Evolutionary conservation across 2,888 invertebrate species (phyloP).

Genomic region (Euzophera pinguis): DNA sequence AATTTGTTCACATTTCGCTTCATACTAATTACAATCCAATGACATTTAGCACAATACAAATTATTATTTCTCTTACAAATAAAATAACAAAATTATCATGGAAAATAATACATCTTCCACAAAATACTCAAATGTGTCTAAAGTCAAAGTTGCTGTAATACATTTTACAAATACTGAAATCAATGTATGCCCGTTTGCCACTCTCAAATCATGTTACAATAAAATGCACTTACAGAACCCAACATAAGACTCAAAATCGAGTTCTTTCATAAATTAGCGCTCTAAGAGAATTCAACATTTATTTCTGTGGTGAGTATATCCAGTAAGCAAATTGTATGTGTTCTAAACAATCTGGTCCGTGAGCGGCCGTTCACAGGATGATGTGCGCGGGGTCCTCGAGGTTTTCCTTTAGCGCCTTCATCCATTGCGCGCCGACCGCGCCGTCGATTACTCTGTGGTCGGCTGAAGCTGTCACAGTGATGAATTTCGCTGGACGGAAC

Average conservation of each 20-base stretch:
- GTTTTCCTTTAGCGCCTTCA: constrained; percentile 91
- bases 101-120: too few species aligned
- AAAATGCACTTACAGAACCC: too few species aligned
- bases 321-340: constrained; percentile 4
- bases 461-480: constrained; percentile 96
- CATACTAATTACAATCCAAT: too few species aligned
- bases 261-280: not conserved
- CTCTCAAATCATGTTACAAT: too few species aligned
- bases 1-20: not conserved
- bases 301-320: not conserved
- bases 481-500: constrained; percentile 85
- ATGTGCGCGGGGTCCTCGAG: constrained; percentile 96
- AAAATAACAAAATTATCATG: too few species aligned
- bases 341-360: not conserved
- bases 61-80: too few species aligned
- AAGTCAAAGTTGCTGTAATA: too few species aligned
- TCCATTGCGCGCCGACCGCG: constrained; percentile 98
- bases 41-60: too few species aligned
- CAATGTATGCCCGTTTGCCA: too few species aligned
- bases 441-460: constrained; percentile 99
- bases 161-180: too few species aligned
- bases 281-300: not conserved
- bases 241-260: too few species aligned
- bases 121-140: too few species aligned
- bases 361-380: constrained; percentile 84